These are phyloP conservation scores for Nesometra sesokonis DNA, from an alignment of 35 echinoderm and acorn worm genomes.

Conservation along the genomic window DNA sequence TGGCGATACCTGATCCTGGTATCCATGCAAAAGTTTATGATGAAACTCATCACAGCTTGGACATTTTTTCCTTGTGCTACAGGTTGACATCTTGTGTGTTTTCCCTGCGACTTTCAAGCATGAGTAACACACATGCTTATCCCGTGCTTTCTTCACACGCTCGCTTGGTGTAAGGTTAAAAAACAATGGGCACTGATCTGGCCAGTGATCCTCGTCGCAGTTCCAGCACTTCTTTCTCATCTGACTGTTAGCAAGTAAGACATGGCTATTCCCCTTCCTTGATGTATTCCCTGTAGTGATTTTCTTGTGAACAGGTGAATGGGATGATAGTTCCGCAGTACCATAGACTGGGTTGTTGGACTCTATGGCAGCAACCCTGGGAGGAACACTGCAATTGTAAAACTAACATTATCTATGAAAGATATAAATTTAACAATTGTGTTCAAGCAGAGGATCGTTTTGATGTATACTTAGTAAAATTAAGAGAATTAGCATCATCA, in stretches of 20 bases:
- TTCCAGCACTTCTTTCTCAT: constrained; percentile 12
- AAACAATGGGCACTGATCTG: constrained; percentile 37
- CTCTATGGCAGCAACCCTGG: too few species aligned
- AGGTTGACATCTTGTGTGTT: constrained; percentile 30
- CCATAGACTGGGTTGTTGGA: too few species aligned
- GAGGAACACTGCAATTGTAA: too few species aligned
- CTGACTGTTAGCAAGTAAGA: background rate
- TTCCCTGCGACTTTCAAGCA: constrained; percentile 48
- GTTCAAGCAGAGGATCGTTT: too few species aligned
- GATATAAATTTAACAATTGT: too few species aligned
- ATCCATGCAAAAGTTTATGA: constrained; percentile 25
- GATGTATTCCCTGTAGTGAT: too few species aligned
- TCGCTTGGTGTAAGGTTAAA: background rate
- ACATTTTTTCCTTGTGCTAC: constrained; percentile 17
- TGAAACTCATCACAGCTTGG: background rate
- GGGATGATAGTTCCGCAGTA: too few species aligned
- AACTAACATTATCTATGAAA: too few species aligned
- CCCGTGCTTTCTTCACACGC: constrained; percentile 20
- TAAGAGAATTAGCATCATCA: too few species aligned
- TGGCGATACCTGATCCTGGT: background rate
- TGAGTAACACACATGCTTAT: constrained; percentile 40
- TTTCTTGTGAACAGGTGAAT: too few species aligned
- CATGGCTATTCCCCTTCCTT: too few species aligned
- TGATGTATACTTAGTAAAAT: too few species aligned
- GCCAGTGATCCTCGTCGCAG: constrained; percentile 21